These are phyloP conservation scores for Drosophila fuyamai DNA, from an alignment of 1,140 invertebrate genomes.

Conservation along the genomic window DNA sequence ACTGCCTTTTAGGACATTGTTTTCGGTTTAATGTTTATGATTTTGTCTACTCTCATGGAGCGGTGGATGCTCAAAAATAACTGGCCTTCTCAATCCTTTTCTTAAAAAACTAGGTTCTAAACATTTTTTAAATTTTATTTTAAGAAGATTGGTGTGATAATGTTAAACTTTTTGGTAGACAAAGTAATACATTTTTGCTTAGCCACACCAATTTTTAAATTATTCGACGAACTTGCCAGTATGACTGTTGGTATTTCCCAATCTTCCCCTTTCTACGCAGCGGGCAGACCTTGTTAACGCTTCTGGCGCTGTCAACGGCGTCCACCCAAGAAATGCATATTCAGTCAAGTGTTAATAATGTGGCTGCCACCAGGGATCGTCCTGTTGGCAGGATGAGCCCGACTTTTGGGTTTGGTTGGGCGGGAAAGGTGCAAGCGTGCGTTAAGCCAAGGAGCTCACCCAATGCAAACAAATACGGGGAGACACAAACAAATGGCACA, in stretches of 20 bases:
- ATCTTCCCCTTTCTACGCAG: constrained; percentile 25
- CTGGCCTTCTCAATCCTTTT: too few species aligned
- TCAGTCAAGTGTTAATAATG: constrained; percentile 84
- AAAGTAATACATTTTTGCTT: too few species aligned
- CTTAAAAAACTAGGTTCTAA: too few species aligned
- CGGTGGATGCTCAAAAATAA: too few species aligned
- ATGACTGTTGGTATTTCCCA: constrained; percentile 11
- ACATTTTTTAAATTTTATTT: too few species aligned
- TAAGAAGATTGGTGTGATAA: too few species aligned
- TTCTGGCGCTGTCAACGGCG: constrained; percentile 63
- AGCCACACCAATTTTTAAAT: not conserved
- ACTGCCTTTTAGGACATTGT: too few species aligned
- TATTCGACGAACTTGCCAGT: not conserved
- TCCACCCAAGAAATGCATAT: constrained; percentile 83
- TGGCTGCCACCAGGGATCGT: constrained; percentile 60
- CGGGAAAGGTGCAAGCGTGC: constrained; percentile 74
- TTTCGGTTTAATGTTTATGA: too few species aligned
- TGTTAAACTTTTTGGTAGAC: too few species aligned
- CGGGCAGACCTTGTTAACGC: constrained; percentile 68
- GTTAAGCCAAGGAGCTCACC: constrained; percentile 60
- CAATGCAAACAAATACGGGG: constrained; percentile 55
- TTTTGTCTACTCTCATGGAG: too few species aligned
- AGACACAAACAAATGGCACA: constrained; percentile 38
- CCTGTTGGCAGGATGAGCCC: constrained; percentile 36
- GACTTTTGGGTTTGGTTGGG: constrained; percentile 13